Conservation (phyloP, 2,888 invertebrate species). For the Plusia festucae region DNA sequence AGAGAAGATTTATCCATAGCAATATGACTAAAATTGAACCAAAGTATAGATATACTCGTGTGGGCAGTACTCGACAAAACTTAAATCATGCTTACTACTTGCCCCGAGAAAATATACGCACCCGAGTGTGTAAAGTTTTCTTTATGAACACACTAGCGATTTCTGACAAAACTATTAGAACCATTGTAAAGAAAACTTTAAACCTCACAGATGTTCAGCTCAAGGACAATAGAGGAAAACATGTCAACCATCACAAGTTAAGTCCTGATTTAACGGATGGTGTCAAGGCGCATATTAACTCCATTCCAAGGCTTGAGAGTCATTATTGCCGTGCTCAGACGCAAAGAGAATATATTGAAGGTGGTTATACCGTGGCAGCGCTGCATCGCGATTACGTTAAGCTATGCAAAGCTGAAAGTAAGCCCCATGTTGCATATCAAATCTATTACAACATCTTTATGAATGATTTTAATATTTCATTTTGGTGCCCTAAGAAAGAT, state of each 20-base stretch:
- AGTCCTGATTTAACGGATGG: slow-evolving; percentile 18
- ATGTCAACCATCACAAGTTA: slow-evolving; percentile 23
- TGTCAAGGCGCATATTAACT: slow-evolving; percentile 33
- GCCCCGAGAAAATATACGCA: slow-evolving; percentile 21
- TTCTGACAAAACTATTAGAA: slow-evolving; percentile 29
- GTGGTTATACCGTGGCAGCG: slow-evolving; percentile 32
- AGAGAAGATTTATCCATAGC: slow-evolving; percentile 24
- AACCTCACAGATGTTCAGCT: too few species aligned
- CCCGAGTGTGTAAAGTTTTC: slow-evolving; percentile 43
- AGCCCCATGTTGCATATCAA: slow-evolving; percentile 24
- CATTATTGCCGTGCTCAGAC: slow-evolving; percentile 20
- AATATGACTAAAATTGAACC: slow-evolving; percentile 34
- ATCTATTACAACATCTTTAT: slow-evolving; percentile 43
- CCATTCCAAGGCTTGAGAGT: slow-evolving; percentile 38
- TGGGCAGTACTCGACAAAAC: slow-evolving; percentile 34
- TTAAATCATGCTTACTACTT: slow-evolving; percentile 41
- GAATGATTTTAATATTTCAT: slow-evolving; percentile 44
- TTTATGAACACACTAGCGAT: slow-evolving; percentile 44
- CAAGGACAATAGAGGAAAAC: slow-evolving; percentile 31
- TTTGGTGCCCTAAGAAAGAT: slow-evolving; percentile 52
- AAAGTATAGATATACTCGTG: slow-evolving; percentile 38
- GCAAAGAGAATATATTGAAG: slow-evolving; percentile 26
- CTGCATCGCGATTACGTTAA: slow-evolving; percentile 34
- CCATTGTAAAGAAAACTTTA: too few species aligned
- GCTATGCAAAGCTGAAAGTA: slow-evolving; percentile 22